Conservation (phyloP, 2,888 invertebrate genomes). For the Scaptomyza polygonia region DNA sequence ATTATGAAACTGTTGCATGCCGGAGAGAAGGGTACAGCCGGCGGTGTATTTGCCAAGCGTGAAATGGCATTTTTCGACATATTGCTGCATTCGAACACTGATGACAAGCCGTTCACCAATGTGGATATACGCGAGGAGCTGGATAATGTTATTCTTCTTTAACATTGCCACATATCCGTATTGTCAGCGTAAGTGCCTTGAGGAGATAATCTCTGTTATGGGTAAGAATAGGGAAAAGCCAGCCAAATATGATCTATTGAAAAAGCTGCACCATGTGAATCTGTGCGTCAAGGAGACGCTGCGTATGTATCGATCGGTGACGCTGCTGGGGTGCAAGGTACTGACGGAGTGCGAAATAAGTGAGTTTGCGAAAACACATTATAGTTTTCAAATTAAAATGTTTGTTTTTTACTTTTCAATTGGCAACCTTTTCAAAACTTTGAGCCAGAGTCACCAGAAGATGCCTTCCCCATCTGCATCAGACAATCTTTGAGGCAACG, state of each 20-base stretch:
- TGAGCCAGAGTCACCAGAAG: no score
- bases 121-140: slow-evolving; percentile 88
- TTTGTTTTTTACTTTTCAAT: not conserved
- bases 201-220: slow-evolving; percentile 84
- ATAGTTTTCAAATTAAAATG: not conserved
- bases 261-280: slow-evolving; percentile 82
- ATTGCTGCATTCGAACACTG: slow-evolving; percentile 86
- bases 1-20: no score
- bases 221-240: slow-evolving; percentile 79
- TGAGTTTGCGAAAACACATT: slow-evolving; percentile 53
- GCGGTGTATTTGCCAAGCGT: slow-evolving; percentile 84
- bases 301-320: slow-evolving; percentile 84
- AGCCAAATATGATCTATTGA: slow-evolving; percentile 81
- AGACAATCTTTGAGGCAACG: no score
- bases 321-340: slow-evolving; percentile 81
- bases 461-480: no score
- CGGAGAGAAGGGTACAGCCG: not conserved
- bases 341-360: slow-evolving; percentile 82
- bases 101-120: slow-evolving; percentile 86
- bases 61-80: slow-evolving; percentile 89
- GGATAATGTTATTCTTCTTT: slow-evolving; percentile 87
- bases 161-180: slow-evolving; percentile 85
- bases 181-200: slow-evolving; percentile 84
- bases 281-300: no score
- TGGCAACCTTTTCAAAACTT: no score